Evolutionary conservation across 2,888 invertebrate species (phyloP).

Genomic region (Chrysotoxum bicinctum): DNA sequence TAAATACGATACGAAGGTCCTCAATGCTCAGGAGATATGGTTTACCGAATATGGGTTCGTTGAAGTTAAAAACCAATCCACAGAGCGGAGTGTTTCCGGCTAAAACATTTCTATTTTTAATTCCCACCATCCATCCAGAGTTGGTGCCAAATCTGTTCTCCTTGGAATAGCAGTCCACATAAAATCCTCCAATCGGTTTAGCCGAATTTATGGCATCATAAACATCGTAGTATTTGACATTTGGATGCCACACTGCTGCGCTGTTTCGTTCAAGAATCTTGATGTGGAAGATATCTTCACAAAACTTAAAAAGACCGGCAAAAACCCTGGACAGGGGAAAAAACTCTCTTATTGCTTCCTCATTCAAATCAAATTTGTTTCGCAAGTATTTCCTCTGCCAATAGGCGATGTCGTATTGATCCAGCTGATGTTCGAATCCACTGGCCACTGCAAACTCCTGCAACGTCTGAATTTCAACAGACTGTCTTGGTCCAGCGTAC

Average conservation of each 20-base stretch:
- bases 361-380: constrained; percentile 86
- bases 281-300: constrained; percentile 90
- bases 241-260: constrained; percentile 91
- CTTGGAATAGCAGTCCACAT: constrained; percentile 90
- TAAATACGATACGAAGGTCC: constrained; percentile 90
- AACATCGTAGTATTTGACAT: constrained; percentile 92
- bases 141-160: constrained; percentile 86
- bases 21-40: constrained; percentile 89
- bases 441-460: constrained; percentile 88
- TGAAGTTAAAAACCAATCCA: constrained; percentile 92
- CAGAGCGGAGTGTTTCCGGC: constrained; percentile 88
- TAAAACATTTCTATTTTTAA: constrained; percentile 87
- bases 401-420: constrained; percentile 93
- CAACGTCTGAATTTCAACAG: constrained; percentile 87
- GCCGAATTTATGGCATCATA: constrained; percentile 83
- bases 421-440: constrained; percentile 87
- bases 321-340: constrained; percentile 92
- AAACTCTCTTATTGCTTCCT: constrained; percentile 88
- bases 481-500: constrained; percentile 88
- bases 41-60: constrained; percentile 84
- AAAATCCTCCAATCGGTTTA: constrained; percentile 90
- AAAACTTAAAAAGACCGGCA: constrained; percentile 89
- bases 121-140: constrained; percentile 90
- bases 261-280: constrained; percentile 86
- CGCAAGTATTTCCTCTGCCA: constrained; percentile 91